phyloP scores from a whole-genome alignment of 2,888 invertebrate genomes.

The Volucella inanis region DNA sequence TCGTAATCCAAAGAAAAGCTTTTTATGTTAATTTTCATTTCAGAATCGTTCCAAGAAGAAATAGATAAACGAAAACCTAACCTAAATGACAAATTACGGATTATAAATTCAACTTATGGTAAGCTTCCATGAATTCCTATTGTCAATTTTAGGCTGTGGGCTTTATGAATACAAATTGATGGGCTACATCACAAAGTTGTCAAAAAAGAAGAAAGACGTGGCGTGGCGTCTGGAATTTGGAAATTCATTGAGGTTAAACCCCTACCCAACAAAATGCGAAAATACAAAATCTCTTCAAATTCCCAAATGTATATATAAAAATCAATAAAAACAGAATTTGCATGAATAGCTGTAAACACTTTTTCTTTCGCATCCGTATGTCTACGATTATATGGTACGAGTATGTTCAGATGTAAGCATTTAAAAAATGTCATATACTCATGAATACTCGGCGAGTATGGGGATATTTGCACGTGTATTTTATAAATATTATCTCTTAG shows the following conservation, averaged over 20 bases:
- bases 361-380: constrained; percentile 3
- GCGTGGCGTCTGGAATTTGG: background rate
- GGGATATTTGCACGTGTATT: background rate
- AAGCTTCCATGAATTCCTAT: background rate
- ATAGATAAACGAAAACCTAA: background rate
- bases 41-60: background rate
- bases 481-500: constrained; percentile 34
- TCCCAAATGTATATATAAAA: constrained; percentile 21
- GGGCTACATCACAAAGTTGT: background rate
- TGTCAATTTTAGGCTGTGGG: background rate
- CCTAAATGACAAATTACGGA: constrained; percentile 10
- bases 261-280: background rate
- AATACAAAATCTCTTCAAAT: constrained; percentile 5
- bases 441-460: too few relatives aligned
- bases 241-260: constrained; percentile 2
- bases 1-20: too few relatives aligned
- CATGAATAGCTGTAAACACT: background rate
- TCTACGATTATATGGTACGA: too few relatives aligned
- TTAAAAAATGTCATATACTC: too few relatives aligned
- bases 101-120: background rate
- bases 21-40: background rate
- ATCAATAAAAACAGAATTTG: constrained; percentile 41
- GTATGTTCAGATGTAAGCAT: too few relatives aligned
- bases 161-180: constrained; percentile 19
- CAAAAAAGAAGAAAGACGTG: background rate